Percentiles rank a stretch among this genome's conserved stretches.
Evolutionary conservation across 2,113 vertebrate species (phyloP).

Genomic region (Entosphenus tridentatus): DNA sequence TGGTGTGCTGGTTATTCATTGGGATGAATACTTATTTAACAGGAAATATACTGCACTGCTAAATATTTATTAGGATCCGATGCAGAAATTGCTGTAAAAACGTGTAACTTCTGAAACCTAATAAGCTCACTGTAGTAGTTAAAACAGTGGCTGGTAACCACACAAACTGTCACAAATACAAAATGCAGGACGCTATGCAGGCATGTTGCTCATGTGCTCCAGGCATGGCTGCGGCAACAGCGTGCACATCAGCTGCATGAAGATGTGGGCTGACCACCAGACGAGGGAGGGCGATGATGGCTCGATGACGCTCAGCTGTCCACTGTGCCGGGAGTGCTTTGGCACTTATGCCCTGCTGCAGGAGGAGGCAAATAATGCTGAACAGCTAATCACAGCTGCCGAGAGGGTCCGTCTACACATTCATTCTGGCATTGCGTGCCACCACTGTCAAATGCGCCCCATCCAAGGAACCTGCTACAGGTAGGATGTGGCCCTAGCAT

Average conservation of each 20-base stretch:
- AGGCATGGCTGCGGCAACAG: slow-evolving; percentile 33
- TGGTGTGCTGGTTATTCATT: no score
- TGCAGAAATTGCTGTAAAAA: not conserved
- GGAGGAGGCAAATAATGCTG: slow-evolving; percentile 25
- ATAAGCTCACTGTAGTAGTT: no score
- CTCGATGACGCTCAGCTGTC: slow-evolving; percentile 21
- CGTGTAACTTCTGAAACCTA: no score
- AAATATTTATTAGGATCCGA: not conserved
- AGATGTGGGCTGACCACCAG: slow-evolving; percentile 25
- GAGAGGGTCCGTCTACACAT: slow-evolving; percentile 23
- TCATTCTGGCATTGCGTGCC: slow-evolving; percentile 29
- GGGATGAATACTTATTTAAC: no score
- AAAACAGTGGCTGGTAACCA: no score
- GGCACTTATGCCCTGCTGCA: slow-evolving; percentile 19
- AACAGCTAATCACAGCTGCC: slow-evolving; percentile 17
- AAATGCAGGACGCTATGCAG: not conserved
- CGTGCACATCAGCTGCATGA: slow-evolving; percentile 31
- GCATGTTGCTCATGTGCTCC: slow-evolving; percentile 7
- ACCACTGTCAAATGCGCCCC: slow-evolving; percentile 20
- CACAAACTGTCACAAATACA: no score
- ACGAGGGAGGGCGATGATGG: slow-evolving; percentile 7
- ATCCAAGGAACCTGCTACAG: slow-evolving; percentile 23
- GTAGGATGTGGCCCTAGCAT: slow-evolving; percentile 15
- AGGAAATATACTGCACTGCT: slow-evolving; percentile 2
- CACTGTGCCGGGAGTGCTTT: slow-evolving; percentile 25